These are phyloP conservation scores for Plagodis pulveraria DNA, from an alignment of 2,888 invertebrate genomes.

Conservation along the genomic window DNA sequence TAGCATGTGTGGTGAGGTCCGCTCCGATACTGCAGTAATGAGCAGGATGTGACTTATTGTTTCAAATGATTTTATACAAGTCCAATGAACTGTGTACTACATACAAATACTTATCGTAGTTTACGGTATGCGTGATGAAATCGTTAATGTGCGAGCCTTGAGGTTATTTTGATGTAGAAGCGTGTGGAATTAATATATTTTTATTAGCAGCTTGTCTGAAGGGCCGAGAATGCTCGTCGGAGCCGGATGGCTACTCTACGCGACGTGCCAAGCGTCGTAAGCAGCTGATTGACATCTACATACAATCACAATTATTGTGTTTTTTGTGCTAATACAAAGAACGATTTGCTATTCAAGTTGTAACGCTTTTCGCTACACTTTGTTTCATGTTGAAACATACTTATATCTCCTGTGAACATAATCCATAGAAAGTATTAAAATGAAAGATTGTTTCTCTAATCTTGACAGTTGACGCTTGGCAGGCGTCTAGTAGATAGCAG, in stretches of 20 bases:
- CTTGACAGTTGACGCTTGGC: too few species aligned
- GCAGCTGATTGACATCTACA: conserved; percentile 33
- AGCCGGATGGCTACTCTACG: conserved; percentile 53
- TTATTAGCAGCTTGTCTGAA: conserved; percentile 51
- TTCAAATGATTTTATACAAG: conserved; percentile 42
- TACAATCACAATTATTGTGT: conserved; percentile 35
- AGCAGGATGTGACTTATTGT: conserved; percentile 54
- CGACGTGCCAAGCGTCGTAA: conserved; percentile 58
- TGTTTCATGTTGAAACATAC: too few species aligned
- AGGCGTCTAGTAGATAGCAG: too few species aligned
- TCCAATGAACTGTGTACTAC: conserved; percentile 36
- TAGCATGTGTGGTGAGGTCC: conserved; percentile 59
- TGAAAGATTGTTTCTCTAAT: too few species aligned
- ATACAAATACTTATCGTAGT: conserved; percentile 26
- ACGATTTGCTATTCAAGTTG: not conserved
- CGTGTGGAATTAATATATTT: conserved; percentile 39
- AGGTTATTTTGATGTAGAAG: conserved; percentile 39
- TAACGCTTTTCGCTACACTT: not conserved
- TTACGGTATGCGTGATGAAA: conserved; percentile 24
- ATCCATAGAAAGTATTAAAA: too few species aligned
- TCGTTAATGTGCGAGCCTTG: conserved; percentile 30
- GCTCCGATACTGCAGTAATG: conserved; percentile 59
- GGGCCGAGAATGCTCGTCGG: conserved; percentile 47
- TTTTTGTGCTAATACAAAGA: conserved; percentile 27
- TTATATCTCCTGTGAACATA: too few species aligned